Percentiles rank a stretch among this genome's conserved stretches.
Conservation (phyloP, 1,140 invertebrate genomes). For the Caerostris darwini region DNA sequence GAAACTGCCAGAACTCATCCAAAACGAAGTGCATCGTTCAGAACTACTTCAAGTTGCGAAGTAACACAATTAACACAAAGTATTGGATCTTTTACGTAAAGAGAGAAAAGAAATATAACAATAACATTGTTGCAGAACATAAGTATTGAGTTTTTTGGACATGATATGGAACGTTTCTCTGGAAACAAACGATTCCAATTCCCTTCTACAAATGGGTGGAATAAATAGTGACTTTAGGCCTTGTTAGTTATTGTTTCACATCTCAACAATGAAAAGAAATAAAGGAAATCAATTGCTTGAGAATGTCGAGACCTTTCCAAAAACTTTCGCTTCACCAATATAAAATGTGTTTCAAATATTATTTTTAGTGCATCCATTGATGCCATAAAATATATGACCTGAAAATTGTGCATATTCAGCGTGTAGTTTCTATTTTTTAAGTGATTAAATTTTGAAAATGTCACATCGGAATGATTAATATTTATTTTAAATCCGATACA, state of each 20-base stretch:
- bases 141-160: not conserved
- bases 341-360: not conserved
- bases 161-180: not conserved
- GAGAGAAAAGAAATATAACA: not conserved
- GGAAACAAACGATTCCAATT: conserved; percentile 9
- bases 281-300: not conserved
- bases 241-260: not conserved
- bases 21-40: not conserved
- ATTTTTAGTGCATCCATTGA: not conserved
- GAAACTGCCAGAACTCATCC: not conserved
- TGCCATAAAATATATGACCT: no score
- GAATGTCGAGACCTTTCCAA: not conserved
- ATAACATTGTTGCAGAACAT: not conserved
- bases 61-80: not conserved
- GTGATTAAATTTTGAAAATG: no score
- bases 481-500: no score
- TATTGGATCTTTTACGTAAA: not conserved
- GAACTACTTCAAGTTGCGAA: not conserved
- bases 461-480: no score
- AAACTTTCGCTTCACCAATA: not conserved
- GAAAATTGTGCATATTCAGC: no score
- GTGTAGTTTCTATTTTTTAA: no score
- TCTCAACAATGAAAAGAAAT: not conserved
- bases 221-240: not conserved
- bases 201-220: not conserved